phyloP scores from a whole-genome alignment of 2,113 vertebrate genomes.

The Nycticryphes semicollaris region DNA sequence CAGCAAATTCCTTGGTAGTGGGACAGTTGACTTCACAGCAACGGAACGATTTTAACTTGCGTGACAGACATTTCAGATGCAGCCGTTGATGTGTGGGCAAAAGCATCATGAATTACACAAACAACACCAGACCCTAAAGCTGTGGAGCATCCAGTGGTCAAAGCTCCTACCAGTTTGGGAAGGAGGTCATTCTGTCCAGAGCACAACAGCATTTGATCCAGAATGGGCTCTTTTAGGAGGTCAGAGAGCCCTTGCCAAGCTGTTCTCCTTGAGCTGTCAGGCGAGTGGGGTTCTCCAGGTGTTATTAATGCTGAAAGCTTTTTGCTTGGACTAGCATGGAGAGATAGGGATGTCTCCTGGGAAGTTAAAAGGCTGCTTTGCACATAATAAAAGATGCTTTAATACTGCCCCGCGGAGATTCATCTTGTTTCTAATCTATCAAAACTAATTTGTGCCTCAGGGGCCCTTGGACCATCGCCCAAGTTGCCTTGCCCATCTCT shows the following conservation, averaged over 20 bases:
- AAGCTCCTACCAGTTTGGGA: background rate
- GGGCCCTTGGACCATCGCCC: constrained; percentile 23
- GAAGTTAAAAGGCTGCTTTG: constrained; percentile 51
- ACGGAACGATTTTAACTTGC: background rate
- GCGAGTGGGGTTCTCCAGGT: constrained; percentile 25
- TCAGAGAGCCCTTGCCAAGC: background rate
- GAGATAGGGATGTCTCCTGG: constrained; percentile 37
- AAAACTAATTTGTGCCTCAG: constrained; percentile 38
- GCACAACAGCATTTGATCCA: background rate
- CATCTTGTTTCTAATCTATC: constrained; percentile 58
- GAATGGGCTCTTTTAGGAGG: background rate
- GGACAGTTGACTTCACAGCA: background rate
- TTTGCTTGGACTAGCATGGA: constrained; percentile 49
- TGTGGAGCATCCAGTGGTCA: background rate
- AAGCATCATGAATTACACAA: background rate
- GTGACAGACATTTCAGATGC: background rate
- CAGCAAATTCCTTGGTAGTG: background rate
- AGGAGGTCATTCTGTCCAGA: background rate
- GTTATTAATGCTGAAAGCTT: constrained; percentile 67
- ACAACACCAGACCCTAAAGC: background rate
- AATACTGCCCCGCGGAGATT: constrained; percentile 21
- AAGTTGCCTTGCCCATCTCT: constrained; percentile 34
- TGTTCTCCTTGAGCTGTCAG: constrained; percentile 16
- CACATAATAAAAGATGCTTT: constrained; percentile 51
- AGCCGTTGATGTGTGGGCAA: background rate